Percentiles rank a stretch among this genome's conserved stretches.
phyloP scores from a whole-genome alignment of 2,797 vertebrate species.

The Echiichthys vipera region DNA sequence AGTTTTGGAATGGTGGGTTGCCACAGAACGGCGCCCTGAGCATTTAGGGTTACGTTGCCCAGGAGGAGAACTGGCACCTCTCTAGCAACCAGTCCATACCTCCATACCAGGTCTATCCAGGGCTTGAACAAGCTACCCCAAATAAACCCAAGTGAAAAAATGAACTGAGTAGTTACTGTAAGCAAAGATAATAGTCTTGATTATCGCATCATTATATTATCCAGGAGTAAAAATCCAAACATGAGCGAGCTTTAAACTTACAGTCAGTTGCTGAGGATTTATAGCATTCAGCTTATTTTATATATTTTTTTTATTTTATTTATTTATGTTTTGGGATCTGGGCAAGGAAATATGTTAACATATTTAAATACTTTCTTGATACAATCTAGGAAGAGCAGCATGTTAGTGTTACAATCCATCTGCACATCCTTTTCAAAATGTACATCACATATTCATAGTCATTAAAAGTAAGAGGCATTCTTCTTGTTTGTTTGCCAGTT shows the following conservation, averaged over 20 bases:
- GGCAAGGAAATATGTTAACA: slow-evolving; percentile 21
- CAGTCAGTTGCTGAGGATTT: slow-evolving; percentile 2
- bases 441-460: slow-evolving; percentile 45
- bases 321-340: too few species aligned
- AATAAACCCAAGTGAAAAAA: slow-evolving; percentile 27
- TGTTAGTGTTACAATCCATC: slow-evolving; percentile 18
- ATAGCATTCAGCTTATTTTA: slow-evolving; percentile 15
- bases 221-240: slow-evolving; percentile 29
- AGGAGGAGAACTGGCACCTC: too few species aligned
- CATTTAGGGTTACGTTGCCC: too few species aligned
- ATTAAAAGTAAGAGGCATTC: slow-evolving; percentile 53
- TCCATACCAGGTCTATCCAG: too few species aligned
- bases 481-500: slow-evolving; percentile 46
- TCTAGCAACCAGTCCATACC: too few species aligned
- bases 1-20: too few species aligned
- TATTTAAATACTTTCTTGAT: slow-evolving; percentile 18
- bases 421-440: slow-evolving; percentile 22
- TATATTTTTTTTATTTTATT: too few species aligned
- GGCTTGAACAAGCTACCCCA: too few species aligned
- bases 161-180: slow-evolving; percentile 36
- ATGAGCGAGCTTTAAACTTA: slow-evolving; percentile 25
- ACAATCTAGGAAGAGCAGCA: slow-evolving; percentile 17
- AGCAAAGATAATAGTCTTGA: slow-evolving; percentile 56
- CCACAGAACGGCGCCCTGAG: too few species aligned
- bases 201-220: slow-evolving; percentile 38